Percentiles rank a stretch among this genome's conserved stretches.
Evolutionary conservation across 1,140 invertebrate genomes (phyloP).

Genomic region (Mamestra configurata): DNA sequence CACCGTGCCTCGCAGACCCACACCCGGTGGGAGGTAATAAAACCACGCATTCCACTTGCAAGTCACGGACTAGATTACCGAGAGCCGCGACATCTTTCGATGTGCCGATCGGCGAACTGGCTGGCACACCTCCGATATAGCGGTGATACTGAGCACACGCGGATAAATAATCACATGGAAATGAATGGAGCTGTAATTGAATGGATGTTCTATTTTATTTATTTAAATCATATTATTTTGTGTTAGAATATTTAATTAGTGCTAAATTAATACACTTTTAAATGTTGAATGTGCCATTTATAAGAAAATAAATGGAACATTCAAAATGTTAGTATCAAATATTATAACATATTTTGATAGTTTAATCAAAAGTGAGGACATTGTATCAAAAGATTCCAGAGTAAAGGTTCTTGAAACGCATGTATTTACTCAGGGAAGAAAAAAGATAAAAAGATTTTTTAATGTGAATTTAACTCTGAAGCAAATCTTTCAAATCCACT

Average conservation of each 20-base stretch:
- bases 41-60: conserved; percentile 80
- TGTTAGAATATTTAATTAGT: too few relatives aligned
- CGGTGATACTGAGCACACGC: background rate
- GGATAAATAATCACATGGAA: conserved; percentile 21
- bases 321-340: too few relatives aligned
- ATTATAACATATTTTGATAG: too few relatives aligned
- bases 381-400: too few relatives aligned
- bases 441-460: too few relatives aligned
- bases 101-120: conserved; percentile 61
- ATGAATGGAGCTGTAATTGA: conserved; percentile 11
- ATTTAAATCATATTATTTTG: background rate
- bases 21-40: conserved; percentile 69
- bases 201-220: background rate
- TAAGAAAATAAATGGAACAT: too few relatives aligned
- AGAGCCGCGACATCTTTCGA: conserved; percentile 66
- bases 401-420: too few relatives aligned
- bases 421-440: too few relatives aligned
- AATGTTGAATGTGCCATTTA: too few relatives aligned
- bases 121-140: conserved; percentile 30
- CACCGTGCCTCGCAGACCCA: background rate
- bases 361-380: too few relatives aligned
- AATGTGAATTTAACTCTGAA: too few relatives aligned
- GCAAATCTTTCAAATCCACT: background rate
- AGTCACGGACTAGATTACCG: conserved; percentile 85
- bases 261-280: too few relatives aligned